phyloP scores from a whole-genome alignment of 1,140 invertebrate genomes.

The Carposina sasakii region DNA sequence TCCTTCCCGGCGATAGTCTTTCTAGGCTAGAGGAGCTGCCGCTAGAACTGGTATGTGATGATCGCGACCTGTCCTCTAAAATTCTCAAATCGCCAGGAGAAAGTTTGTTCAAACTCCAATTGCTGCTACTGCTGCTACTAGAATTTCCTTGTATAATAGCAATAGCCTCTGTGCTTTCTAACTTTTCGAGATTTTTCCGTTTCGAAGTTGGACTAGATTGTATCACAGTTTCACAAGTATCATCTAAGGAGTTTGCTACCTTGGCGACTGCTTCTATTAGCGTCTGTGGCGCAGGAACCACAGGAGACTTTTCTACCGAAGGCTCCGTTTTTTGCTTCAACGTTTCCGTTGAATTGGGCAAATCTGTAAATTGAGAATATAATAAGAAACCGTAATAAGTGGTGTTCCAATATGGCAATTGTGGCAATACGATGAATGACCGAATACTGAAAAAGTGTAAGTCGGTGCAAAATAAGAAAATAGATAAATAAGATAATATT shows the following conservation, averaged over 20 bases:
- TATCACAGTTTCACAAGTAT: slow-evolving; percentile 77
- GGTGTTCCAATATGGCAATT: too few relatives aligned
- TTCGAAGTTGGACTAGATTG: slow-evolving; percentile 73
- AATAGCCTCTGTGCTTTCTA: slow-evolving; percentile 66
- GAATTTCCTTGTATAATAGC: slow-evolving; percentile 66
- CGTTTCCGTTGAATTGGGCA: too few relatives aligned
- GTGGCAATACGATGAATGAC: too few relatives aligned
- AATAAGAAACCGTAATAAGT: too few relatives aligned
- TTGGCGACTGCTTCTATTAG: slow-evolving; percentile 78
- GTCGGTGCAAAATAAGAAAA: too few relatives aligned
- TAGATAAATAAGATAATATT: slow-evolving; percentile 10
- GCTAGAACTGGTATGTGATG: slow-evolving; percentile 69
- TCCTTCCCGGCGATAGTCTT: slow-evolving; percentile 63
- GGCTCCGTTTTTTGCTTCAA: slow-evolving; percentile 41
- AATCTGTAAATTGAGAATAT: too few relatives aligned
- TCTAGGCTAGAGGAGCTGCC: slow-evolving; percentile 70
- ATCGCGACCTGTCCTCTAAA: slow-evolving; percentile 71
- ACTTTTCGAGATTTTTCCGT: slow-evolving; percentile 64
- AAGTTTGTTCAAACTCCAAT: slow-evolving; percentile 70
- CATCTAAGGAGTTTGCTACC: slow-evolving; percentile 78
- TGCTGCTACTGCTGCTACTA: slow-evolving; percentile 68
- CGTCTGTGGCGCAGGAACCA: slow-evolving; percentile 35
- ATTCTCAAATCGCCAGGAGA: slow-evolving; percentile 71
- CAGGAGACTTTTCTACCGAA: slow-evolving; percentile 33
- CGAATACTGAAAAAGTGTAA: too few relatives aligned